These are phyloP conservation scores for Bambusicola thoracicus DNA, from an alignment of 2,113 vertebrate species.

Conservation along the genomic window DNA sequence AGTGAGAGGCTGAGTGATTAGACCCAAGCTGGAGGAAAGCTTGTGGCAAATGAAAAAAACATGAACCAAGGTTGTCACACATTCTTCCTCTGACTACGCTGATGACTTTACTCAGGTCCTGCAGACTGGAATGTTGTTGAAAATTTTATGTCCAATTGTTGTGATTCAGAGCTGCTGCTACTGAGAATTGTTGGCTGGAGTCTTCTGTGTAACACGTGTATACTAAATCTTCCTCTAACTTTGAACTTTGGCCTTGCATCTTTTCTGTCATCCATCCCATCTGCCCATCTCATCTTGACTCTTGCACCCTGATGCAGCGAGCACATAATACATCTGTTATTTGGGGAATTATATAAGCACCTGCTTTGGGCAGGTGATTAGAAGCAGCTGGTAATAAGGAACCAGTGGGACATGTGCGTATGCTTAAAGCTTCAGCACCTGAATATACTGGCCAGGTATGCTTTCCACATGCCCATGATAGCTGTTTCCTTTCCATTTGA, in stretches of 20 bases:
- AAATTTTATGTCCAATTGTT: not conserved
- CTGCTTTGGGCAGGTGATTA: constrained; percentile 26
- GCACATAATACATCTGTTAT: not conserved
- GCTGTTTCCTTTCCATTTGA: not conserved
- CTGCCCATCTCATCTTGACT: rapidly evolving
- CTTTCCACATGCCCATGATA: not conserved
- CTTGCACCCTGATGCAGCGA: not conserved
- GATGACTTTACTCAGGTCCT: not conserved
- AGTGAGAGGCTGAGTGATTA: rapidly evolving
- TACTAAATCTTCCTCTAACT: not conserved
- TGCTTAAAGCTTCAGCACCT: constrained; percentile 37
- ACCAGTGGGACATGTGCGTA: not conserved
- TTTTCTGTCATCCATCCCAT: not conserved
- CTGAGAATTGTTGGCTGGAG: not conserved
- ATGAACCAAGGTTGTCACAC: rapidly evolving
- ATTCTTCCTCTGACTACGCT: not conserved
- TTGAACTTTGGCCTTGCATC: not conserved
- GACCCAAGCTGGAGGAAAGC: rapidly evolving
- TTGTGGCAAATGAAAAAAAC: not conserved
- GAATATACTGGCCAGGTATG: not conserved
- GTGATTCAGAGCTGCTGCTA: not conserved
- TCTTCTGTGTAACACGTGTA: not conserved
- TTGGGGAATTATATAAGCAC: not conserved
- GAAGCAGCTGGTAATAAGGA: constrained; percentile 16
- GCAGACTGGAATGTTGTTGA: not conserved